phyloP scores from a whole-genome alignment of 1,140 invertebrate species.

The Drosophila santomea region DNA sequence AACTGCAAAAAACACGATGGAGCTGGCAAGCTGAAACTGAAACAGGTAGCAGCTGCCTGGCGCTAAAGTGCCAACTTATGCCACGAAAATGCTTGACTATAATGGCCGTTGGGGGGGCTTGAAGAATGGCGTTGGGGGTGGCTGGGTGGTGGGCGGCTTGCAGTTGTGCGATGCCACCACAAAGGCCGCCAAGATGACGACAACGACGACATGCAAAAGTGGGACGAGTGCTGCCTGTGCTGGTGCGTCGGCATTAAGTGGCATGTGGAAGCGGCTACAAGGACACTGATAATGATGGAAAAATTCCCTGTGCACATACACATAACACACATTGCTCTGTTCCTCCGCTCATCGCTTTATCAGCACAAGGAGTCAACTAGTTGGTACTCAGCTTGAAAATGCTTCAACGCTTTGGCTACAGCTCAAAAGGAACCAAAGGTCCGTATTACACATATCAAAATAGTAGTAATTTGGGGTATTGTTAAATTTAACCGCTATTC shows the following conservation, averaged over 20 bases:
- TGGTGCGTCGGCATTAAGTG: constrained; percentile 81
- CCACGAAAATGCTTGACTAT: constrained; percentile 79
- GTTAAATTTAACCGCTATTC: not conserved
- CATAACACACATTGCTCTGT: constrained; percentile 48
- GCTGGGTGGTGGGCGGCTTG: not conserved
- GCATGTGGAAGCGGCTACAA: constrained; percentile 78
- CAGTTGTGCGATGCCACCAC: constrained; percentile 59
- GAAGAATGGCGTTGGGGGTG: constrained; percentile 22
- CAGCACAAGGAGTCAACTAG: constrained; percentile 30
- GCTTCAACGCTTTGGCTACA: constrained; percentile 20
- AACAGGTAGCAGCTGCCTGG: constrained; percentile 77
- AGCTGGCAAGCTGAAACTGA: constrained; percentile 45
- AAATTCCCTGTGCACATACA: constrained; percentile 67
- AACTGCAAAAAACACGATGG: not conserved
- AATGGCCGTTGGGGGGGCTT: constrained; percentile 65
- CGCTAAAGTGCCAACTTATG: constrained; percentile 82
- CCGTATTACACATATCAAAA: not conserved
- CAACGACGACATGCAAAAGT: constrained; percentile 63
- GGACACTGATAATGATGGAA: constrained; percentile 81
- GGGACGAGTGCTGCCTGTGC: constrained; percentile 48
- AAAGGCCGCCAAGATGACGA: constrained; percentile 56
- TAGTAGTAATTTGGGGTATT: not conserved
- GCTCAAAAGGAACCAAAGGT: not conserved
- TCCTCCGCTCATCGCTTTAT: constrained; percentile 41
- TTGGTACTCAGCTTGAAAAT: constrained; percentile 35